Conservation (phyloP, 2,113 vertebrate genomes). For the Cinclus mexicanus region DNA sequence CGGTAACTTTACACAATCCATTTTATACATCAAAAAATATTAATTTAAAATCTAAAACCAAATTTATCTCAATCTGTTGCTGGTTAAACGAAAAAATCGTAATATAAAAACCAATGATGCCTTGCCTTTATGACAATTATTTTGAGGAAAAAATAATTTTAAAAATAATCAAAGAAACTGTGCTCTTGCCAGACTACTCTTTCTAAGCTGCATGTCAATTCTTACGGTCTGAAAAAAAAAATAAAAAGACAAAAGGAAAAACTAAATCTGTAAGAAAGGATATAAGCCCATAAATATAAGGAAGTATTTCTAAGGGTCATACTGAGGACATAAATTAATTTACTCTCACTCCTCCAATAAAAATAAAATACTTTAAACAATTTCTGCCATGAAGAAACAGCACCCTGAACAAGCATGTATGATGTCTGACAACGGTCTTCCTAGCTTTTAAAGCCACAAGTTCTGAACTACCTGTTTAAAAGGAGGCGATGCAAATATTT, state of each 20-base stretch:
- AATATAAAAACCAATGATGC: background rate
- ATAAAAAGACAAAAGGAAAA: background rate
- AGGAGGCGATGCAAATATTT: conserved; percentile 42
- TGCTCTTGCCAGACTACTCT: background rate
- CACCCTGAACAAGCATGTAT: background rate
- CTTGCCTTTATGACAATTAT: background rate
- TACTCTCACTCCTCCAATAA: conserved; percentile 60
- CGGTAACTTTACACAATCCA: background rate
- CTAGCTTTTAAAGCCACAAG: conserved; percentile 26
- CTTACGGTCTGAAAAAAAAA: fast-evolving
- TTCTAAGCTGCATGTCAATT: background rate
- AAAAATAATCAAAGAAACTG: background rate
- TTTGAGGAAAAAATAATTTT: background rate
- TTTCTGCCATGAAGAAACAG: conserved; percentile 44
- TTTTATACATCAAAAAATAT: background rate
- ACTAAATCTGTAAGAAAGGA: background rate
- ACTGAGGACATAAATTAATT: conserved; percentile 67
- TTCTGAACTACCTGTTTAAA: conserved; percentile 58
- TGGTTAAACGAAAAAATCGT: background rate
- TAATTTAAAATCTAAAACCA: background rate
- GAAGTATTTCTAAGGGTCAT: conserved; percentile 66
- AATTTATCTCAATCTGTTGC: background rate
- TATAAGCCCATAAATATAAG: conserved; percentile 42
- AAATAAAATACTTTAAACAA: conserved; percentile 64
- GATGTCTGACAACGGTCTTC: background rate